A percentile compares a stretch with the other conserved stretches of the same genome.
phyloP scores from a whole-genome alignment of 2,888 invertebrate genomes.

The Brenthis daphne region DNA sequence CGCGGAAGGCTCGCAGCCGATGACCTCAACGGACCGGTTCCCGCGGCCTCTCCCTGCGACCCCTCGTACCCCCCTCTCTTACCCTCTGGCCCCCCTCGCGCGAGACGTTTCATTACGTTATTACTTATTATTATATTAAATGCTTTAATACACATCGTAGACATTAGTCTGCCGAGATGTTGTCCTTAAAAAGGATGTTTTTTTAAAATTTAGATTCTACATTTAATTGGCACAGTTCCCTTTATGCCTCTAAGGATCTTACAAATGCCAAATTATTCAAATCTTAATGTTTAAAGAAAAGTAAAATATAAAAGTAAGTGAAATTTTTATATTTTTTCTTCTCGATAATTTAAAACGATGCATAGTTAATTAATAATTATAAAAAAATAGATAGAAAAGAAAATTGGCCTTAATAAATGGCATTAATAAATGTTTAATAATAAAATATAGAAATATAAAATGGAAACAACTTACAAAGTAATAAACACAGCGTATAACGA shows the following conservation, averaged over 20 bases:
- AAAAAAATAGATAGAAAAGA: no score
- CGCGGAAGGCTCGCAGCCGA: conserved; percentile 80
- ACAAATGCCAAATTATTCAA: conserved; percentile 39
- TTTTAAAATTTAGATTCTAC: conserved; percentile 46
- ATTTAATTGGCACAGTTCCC: conserved; percentile 54
- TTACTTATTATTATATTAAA: conserved; percentile 83
- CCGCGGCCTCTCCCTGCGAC: conserved; percentile 53
- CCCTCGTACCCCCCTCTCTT: conserved; percentile 49
- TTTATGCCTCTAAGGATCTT: conserved; percentile 40
- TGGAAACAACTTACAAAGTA: no score
- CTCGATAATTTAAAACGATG: background rate
- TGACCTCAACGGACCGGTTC: conserved; percentile 81
- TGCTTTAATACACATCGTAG: conserved; percentile 81
- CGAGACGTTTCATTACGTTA: conserved; percentile 82
- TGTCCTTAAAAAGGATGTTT: conserved; percentile 64
- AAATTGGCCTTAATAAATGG: no score
- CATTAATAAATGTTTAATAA: no score
- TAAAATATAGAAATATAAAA: no score
- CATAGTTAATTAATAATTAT: conserved; percentile 1
- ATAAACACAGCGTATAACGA: no score
- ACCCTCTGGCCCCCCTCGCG: conserved; percentile 54
- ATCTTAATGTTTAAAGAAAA: no score
- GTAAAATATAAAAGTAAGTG: no score
- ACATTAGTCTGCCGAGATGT: conserved; percentile 73
- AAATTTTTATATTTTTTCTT: no score